Evolutionary conservation across 2,888 invertebrate species (phyloP).

Genomic region (Rotaria magnacalcarata): DNA sequence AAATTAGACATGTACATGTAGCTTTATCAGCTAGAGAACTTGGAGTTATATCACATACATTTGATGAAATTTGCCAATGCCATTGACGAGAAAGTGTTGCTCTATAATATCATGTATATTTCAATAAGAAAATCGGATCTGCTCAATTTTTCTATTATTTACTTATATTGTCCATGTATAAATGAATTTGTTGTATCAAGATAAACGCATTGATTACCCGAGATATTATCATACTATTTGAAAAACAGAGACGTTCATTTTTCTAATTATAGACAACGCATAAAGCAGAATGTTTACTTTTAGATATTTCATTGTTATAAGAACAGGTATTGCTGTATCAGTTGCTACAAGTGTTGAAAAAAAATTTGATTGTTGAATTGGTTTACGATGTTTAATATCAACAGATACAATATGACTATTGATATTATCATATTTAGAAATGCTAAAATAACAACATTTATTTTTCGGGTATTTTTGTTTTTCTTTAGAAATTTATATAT

Average conservation of each 20-base stretch:
- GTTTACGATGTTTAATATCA: constrained; percentile 15
- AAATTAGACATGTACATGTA: constrained; percentile 52
- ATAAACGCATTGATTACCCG: constrained; percentile 41
- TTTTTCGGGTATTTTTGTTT: background rate
- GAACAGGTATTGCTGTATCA: background rate
- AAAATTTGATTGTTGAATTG: background rate
- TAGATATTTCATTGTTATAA: background rate
- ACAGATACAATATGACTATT: constrained; percentile 13
- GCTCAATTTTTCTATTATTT: background rate
- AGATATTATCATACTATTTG: constrained; percentile 43
- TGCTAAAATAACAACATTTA: background rate
- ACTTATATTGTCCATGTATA: constrained; percentile 26
- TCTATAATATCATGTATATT: background rate
- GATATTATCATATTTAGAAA: constrained; percentile 30
- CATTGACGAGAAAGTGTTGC: background rate
- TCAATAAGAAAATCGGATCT: background rate
- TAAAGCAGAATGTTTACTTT: background rate
- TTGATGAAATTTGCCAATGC: constrained; percentile 50
- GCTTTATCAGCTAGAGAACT: constrained; percentile 49
- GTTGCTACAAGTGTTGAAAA: background rate
- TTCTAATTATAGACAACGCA: no score
- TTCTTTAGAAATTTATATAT: background rate
- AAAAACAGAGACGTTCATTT: background rate
- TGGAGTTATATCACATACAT: constrained; percentile 50
- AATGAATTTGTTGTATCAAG: background rate